Conservation (phyloP, 2,113 vertebrate genomes). For the Hemiprocne comata region DNA sequence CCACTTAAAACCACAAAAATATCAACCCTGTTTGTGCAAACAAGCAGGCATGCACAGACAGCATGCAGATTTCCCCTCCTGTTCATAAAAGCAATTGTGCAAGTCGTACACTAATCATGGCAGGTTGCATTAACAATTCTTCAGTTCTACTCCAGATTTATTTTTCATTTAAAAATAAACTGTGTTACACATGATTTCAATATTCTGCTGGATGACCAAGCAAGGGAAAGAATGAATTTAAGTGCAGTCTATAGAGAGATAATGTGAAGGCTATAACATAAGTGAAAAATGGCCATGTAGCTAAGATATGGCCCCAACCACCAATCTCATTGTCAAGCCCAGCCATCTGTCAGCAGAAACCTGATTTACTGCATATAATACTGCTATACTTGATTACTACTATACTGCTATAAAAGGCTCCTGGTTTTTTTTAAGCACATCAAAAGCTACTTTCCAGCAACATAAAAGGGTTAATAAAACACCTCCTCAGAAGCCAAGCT, state of each 20-base stretch:
- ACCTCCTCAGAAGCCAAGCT: background rate
- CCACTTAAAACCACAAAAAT: background rate
- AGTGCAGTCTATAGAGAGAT: background rate
- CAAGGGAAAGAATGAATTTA: conserved; percentile 16
- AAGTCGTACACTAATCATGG: background rate
- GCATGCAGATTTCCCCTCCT: background rate
- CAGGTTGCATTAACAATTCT: background rate
- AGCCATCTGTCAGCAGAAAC: conserved; percentile 62
- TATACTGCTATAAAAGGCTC: conserved; percentile 12
- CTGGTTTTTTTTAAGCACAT: background rate
- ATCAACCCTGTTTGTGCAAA: background rate
- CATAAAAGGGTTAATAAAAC: conserved; percentile 52
- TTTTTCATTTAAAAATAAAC: conserved; percentile 12
- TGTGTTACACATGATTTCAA: background rate
- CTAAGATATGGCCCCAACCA: conserved; percentile 45
- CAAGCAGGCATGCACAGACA: background rate
- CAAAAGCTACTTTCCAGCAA: conserved; percentile 2
- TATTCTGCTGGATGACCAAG: background rate
- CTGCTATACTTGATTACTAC: conserved; percentile 46
- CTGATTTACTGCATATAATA: conserved; percentile 58
- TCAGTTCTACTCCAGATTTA: background rate
- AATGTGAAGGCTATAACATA: conserved; percentile 12
- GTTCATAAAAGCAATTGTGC: background rate
- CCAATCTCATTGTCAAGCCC: conserved; percentile 57
- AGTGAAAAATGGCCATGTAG: conserved; percentile 42